Evolutionary conservation across 2,888 invertebrate genomes (phyloP).

Genomic region (Harmothoe impar): DNA sequence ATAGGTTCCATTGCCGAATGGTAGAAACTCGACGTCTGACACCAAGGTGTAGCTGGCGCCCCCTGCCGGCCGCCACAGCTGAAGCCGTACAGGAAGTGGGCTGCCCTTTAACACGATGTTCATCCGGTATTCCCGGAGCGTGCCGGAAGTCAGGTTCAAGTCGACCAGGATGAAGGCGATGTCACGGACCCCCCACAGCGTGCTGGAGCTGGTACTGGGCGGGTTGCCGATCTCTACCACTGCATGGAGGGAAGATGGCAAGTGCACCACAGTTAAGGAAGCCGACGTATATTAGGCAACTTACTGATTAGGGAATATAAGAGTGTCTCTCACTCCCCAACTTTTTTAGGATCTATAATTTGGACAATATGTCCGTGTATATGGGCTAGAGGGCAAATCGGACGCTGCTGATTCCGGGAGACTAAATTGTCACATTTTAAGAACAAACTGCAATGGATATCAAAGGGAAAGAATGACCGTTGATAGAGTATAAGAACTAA

Average conservation of each 20-base stretch:
- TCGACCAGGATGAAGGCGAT: slow-evolving; percentile 55
- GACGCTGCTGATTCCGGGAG: neutral
- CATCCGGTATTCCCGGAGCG: slow-evolving; percentile 58
- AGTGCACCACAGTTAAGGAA: neutral
- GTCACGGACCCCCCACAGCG: slow-evolving; percentile 24
- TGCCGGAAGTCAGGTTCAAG: slow-evolving; percentile 45
- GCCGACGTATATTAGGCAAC: no score
- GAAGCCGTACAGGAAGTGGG: slow-evolving; percentile 33
- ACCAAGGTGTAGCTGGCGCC: slow-evolving; percentile 22
- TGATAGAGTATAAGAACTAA: neutral
- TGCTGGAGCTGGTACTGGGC: slow-evolving; percentile 14
- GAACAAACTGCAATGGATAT: no score
- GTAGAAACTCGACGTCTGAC: slow-evolving; percentile 36
- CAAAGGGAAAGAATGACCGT: neutral
- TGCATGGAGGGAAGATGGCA: neutral
- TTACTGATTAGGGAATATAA: no score
- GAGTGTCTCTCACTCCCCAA: neutral
- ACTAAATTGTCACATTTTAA: neutral
- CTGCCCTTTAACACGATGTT: neutral
- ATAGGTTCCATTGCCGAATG: slow-evolving; percentile 31
- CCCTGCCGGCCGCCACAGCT: slow-evolving; percentile 30
- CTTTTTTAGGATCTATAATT: neutral
- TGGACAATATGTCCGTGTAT: neutral
- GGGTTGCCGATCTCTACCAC: slow-evolving; percentile 62
- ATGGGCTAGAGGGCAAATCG: neutral